phyloP scores from a whole-genome alignment of 1,140 invertebrate genomes.

The Ephestia elutella region DNA sequence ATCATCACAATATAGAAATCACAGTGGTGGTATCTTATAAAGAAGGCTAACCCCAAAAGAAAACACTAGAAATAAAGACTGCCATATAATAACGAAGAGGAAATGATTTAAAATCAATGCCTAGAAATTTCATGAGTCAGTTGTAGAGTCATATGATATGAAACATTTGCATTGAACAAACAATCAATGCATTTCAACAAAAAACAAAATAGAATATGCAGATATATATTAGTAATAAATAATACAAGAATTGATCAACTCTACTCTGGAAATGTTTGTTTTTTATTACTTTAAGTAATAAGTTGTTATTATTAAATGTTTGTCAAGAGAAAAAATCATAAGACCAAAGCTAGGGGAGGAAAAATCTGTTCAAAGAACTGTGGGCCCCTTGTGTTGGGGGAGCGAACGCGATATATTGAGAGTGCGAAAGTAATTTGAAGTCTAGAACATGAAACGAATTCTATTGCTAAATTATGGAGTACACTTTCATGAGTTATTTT shows the following conservation, averaged over 20 bases:
- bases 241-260: not conserved
- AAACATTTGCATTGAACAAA: too few relatives aligned
- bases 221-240: too few relatives aligned
- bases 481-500: not conserved
- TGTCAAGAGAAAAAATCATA: not conserved
- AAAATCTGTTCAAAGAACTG: not conserved
- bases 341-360: not conserved
- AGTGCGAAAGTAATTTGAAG: conserved; percentile 7
- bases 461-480: not conserved
- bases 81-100: too few relatives aligned
- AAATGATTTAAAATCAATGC: too few relatives aligned
- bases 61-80: too few relatives aligned
- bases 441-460: not conserved
- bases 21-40: too few relatives aligned
- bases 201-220: too few relatives aligned
- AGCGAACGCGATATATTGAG: conserved; percentile 7
- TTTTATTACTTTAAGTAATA: not conserved
- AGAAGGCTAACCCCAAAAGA: too few relatives aligned
- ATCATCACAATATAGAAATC: too few relatives aligned
- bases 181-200: not conserved
- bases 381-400: not conserved
- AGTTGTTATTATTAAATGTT: not conserved
- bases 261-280: not conserved
- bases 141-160: too few relatives aligned
- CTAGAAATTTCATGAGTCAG: too few relatives aligned